Evolutionary conservation across 2,113 vertebrate species (phyloP), one percentile per base, ranked within the genome.

Genomic region (Odobenus rosmarus): DNA sequence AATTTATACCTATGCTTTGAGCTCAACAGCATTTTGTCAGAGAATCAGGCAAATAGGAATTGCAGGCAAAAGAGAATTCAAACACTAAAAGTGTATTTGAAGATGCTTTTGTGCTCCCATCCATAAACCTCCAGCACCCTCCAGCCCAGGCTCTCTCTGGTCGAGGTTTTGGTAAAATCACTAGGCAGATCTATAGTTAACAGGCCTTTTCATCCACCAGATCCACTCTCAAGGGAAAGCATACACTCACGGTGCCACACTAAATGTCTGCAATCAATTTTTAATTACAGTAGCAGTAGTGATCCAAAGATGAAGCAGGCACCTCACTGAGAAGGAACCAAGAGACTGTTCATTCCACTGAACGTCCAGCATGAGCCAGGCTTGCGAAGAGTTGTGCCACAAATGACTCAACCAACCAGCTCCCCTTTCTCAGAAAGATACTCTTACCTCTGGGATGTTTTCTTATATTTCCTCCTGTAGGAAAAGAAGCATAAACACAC

Each of bases 401-500:
- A 69, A 57, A 51, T n/a, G 55, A 55, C 33, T 76, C n/a, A 55
- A 42, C 4, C 86, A 69, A 90, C 31, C n/a, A 80, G 96, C 82
- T 97, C 96, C 51, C 23, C 77, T 93, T 84, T 97, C 96, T 97
- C 95, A 97, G 96, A 0, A 83, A 97, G 93, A 97, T 42, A 92
- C 69, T 98, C 99, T 99, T 99, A 99, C 99, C 99, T 99, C 99
- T 99, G 99, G 93, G 99, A 99, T 16, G 99, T 99, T 99, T 99
- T 99, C 99, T 99, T 99, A 98, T 99, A 99, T 99, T 99, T 99
- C 98, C 99, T 99, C 99, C 99, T 99, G 99, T 96, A 98, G 98
- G 98, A 98, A 99, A 98, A 99, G 93, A 99, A 96, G 98, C 98
- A 98, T 98, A 99, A 98, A 98, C 64, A 98, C 69, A 95, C 76